Conservation (phyloP, 2,113 vertebrate genomes). For the Alosa alosa region DNA sequence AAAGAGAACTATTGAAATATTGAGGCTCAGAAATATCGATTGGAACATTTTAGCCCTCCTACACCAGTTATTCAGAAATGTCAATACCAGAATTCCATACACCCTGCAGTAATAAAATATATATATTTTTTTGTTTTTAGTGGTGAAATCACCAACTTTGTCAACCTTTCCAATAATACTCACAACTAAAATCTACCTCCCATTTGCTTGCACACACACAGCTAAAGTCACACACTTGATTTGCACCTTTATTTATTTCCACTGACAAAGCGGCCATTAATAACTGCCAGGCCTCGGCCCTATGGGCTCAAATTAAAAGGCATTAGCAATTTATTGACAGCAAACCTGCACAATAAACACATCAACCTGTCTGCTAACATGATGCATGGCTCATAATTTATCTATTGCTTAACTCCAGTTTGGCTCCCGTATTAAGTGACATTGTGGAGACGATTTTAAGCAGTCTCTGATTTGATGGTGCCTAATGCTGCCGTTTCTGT, state of each 20-base stretch:
- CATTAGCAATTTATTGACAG: not conserved
- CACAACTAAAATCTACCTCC: too few relatives aligned
- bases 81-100: too few relatives aligned
- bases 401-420: slow-evolving; percentile 29
- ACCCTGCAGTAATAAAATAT: not conserved
- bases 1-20: not conserved
- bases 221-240: not conserved
- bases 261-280: not conserved
- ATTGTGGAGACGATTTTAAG: not conserved
- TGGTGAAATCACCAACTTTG: not conserved
- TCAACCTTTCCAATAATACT: not conserved
- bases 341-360: slow-evolving; percentile 18
- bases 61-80: not conserved
- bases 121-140: not conserved
- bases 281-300: not conserved
- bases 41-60: not conserved
- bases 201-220: not conserved
- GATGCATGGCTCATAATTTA: slow-evolving; percentile 28
- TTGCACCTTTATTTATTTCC: not conserved
- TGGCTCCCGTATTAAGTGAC: not conserved
- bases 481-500: not conserved
- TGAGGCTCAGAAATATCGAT: not conserved
- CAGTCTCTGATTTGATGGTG: not conserved
- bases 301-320: not conserved
- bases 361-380: slow-evolving; percentile 36